Evolutionary conservation across 1,140 invertebrate genomes (phyloP).

Genomic region (Thereuonema tuberculata): DNA sequence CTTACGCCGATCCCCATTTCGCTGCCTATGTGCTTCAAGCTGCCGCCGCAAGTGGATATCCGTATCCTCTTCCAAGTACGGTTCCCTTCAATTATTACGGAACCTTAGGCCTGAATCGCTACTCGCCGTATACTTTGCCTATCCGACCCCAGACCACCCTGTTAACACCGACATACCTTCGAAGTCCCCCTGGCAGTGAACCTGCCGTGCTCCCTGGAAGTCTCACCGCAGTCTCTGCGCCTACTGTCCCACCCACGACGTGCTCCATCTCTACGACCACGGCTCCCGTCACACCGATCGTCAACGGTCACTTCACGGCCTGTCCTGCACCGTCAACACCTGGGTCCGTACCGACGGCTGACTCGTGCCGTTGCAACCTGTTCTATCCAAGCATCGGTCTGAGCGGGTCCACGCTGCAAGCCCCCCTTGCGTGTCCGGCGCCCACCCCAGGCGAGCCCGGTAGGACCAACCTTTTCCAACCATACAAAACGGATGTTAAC

Average conservation of each 20-base stretch:
- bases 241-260: neutral
- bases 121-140: conserved; percentile 18
- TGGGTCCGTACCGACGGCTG: conserved; percentile 13
- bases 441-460: neutral
- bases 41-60: conserved; percentile 46
- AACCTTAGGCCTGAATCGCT: conserved; percentile 13
- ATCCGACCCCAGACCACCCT: conserved; percentile 17
- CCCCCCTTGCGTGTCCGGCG: neutral
- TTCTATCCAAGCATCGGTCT: conserved; percentile 9
- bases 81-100: conserved; percentile 18
- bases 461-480: conserved; percentile 20
- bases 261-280: conserved; percentile 2
- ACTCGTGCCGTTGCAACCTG: conserved; percentile 10
- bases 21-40: conserved; percentile 82
- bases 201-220: neutral
- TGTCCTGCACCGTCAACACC: neutral
- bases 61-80: conserved; percentile 25
- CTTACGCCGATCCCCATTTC: conserved; percentile 80
- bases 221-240: neutral
- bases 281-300: conserved; percentile 1
- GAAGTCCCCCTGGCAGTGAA: neutral
- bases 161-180: conserved; percentile 13
- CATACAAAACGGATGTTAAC: conserved; percentile 20
- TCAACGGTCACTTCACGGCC: conserved; percentile 14
- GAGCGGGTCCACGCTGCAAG: neutral